phyloP scores from a whole-genome alignment of 2,888 invertebrate genomes.

The Leucania comma region DNA sequence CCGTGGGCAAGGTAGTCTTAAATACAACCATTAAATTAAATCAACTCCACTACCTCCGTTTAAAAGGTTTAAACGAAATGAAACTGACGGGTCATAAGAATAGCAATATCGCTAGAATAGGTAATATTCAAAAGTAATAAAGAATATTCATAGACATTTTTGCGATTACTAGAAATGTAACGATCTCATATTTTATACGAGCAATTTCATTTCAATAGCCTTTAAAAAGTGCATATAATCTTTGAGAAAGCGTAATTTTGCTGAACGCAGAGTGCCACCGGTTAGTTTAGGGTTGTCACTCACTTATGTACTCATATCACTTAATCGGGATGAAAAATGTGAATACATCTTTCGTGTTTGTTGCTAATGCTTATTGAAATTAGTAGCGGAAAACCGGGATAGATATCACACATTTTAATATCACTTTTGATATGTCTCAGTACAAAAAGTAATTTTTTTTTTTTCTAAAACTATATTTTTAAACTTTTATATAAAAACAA shows the following conservation, averaged over 20 bases:
- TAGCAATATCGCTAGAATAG: constrained; percentile 37
- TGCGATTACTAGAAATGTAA: constrained; percentile 34
- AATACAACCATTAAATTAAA: not conserved
- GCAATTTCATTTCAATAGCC: constrained; percentile 41
- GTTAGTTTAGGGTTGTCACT: not conserved
- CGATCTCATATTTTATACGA: constrained; percentile 53
- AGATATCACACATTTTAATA: too few species aligned
- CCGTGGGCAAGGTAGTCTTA: too few species aligned
- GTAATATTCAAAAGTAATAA: constrained; percentile 49
- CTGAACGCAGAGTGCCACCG: constrained; percentile 10
- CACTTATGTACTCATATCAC: not conserved
- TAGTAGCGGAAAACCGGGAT: too few species aligned
- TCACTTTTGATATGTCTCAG: too few species aligned
- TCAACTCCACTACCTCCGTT: not conserved
- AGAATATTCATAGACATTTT: constrained; percentile 50
- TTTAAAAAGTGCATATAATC: constrained; percentile 54
- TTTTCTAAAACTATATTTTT: too few species aligned
- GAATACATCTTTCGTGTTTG: too few species aligned
- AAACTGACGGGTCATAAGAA: constrained; percentile 5
- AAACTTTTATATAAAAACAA: too few species aligned
- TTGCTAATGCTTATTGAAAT: too few species aligned
- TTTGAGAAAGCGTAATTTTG: constrained; percentile 28
- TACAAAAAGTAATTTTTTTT: too few species aligned
- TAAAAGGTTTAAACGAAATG: constrained; percentile 26
- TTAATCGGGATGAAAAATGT: not conserved